phyloP scores from a whole-genome alignment of 1,140 invertebrate genomes.

The Scaptomyza pallida region DNA sequence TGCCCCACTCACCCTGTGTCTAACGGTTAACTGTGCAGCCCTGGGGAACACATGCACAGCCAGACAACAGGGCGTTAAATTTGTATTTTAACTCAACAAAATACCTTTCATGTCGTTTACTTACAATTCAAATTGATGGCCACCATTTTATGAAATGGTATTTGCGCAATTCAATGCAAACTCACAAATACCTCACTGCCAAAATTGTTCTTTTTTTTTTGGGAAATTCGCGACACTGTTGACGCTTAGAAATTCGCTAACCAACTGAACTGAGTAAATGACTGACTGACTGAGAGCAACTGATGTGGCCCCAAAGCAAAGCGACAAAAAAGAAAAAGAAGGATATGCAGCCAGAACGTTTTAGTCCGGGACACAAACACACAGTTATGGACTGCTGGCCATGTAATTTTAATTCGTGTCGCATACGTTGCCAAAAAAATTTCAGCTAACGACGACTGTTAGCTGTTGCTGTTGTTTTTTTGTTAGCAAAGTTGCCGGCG shows the following conservation, averaged over 20 bases:
- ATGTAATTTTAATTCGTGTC: slow-evolving; percentile 62
- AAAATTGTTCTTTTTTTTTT: slow-evolving; percentile 11
- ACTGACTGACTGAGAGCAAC: slow-evolving; percentile 34
- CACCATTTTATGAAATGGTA: slow-evolving; percentile 54
- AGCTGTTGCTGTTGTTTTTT: slow-evolving; percentile 7
- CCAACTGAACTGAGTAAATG: slow-evolving; percentile 50
- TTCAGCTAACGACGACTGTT: slow-evolving; percentile 16
- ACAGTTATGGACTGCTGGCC: slow-evolving; percentile 22
- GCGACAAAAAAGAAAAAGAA: slow-evolving; percentile 8
- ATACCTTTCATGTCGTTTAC: slow-evolving; percentile 37
- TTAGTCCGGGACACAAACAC: slow-evolving; percentile 40
- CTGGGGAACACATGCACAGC: not conserved
- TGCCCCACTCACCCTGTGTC: not conserved
- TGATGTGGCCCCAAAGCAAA: slow-evolving; percentile 38
- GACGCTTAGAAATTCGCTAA: slow-evolving; percentile 58
- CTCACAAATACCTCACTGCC: slow-evolving; percentile 3
- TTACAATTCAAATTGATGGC: slow-evolving; percentile 67
- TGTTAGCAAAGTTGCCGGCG: slow-evolving; percentile 38
- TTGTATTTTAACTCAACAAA: too few relatives aligned
- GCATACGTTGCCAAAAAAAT: slow-evolving; percentile 45
- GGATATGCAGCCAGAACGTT: not conserved
- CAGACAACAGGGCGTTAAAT: not conserved
- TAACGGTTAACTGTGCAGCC: slow-evolving; percentile 2
- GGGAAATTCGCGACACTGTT: slow-evolving; percentile 39
- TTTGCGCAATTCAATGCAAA: slow-evolving; percentile 21